These are phyloP conservation scores for Molossus molossus DNA, from an alignment of 2,797 vertebrate genomes.

Conservation along the genomic window DNA sequence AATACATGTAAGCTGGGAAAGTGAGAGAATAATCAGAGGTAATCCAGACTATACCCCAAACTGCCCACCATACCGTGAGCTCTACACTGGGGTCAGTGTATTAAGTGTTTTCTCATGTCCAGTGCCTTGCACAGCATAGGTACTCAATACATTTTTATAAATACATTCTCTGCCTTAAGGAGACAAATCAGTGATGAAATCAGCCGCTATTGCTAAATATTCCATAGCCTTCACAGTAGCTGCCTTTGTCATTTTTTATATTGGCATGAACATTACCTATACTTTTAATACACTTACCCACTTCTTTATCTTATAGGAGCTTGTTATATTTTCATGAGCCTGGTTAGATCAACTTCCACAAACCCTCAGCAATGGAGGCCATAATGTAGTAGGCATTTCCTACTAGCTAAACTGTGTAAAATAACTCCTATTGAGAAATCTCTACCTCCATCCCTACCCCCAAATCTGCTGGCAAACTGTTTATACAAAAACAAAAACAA, in stretches of 20 bases:
- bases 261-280: neutral
- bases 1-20: neutral
- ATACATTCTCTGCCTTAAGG: neutral
- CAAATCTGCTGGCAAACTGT: neutral
- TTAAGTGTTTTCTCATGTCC: neutral
- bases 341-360: neutral
- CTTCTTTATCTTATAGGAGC: neutral
- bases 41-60: neutral
- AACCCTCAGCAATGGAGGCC: neutral
- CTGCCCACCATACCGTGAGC: neutral
- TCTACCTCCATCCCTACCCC: neutral
- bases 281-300: slow-evolving; percentile 1
- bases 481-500: neutral
- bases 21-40: neutral
- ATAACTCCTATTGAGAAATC: neutral
- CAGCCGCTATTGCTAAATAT: neutral
- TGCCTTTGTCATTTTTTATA: slow-evolving; percentile 12
- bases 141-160: slow-evolving; percentile 3
- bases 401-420: slow-evolving; percentile 18
- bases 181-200: neutral
- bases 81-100: neutral
- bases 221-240: neutral
- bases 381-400: slow-evolving; percentile 29
- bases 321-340: neutral
- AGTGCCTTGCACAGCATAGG: neutral